phyloP scores from a whole-genome alignment of 2,113 vertebrate species.

The Ivindomyrus marchei region DNA sequence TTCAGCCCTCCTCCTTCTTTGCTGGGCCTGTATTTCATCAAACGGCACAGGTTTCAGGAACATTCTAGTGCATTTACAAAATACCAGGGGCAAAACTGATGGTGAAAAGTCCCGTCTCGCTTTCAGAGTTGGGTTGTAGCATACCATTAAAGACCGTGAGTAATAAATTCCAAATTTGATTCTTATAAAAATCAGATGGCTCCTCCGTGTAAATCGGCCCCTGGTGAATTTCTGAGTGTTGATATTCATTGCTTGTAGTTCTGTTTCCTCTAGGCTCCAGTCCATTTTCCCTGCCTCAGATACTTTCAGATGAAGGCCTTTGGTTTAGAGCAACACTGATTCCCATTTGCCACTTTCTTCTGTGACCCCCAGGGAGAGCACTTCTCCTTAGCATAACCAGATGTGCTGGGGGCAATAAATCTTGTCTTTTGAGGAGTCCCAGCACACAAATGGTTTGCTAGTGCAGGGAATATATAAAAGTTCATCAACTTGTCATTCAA shows the following conservation, averaged over 20 bases:
- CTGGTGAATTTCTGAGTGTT: not conserved
- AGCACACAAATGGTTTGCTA: constrained; percentile 18
- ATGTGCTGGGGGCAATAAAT: constrained; percentile 34
- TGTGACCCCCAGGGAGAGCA: constrained; percentile 17
- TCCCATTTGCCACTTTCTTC: constrained; percentile 23
- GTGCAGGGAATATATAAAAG: constrained; percentile 10
- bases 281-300: not conserved
- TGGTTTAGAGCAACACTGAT: constrained; percentile 29
- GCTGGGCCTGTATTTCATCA: not conserved
- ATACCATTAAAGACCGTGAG: not conserved
- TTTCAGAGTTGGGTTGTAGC: not conserved
- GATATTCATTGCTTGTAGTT: not conserved
- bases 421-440: constrained; percentile 5
- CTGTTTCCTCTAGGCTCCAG: not conserved
- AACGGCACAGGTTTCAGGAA: not conserved
- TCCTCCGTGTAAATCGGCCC: not conserved
- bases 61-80: not conserved
- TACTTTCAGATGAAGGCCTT: constrained; percentile 31
- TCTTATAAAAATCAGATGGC: not conserved
- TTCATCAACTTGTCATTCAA: constrained; percentile 8
- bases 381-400: constrained; percentile 36
- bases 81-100: not conserved
- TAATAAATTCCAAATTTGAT: constrained; percentile 6
- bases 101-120: not conserved
- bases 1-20: not conserved